These are phyloP conservation scores for Catocala nupta DNA, from an alignment of 2,888 invertebrate genomes.

Conservation along the genomic window DNA sequence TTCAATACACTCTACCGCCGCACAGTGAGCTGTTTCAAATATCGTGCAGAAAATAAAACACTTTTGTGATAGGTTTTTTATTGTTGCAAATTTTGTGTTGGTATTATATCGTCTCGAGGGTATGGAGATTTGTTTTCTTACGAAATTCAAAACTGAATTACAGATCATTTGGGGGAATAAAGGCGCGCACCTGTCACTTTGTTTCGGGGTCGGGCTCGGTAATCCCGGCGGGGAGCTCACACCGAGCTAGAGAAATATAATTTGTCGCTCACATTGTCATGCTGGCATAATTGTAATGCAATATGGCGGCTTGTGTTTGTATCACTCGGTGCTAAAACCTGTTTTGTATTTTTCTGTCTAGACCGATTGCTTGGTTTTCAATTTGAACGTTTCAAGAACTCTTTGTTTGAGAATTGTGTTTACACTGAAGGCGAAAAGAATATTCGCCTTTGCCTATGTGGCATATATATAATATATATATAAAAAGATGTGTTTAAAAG, in stretches of 20 bases:
- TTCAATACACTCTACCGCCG: too few relatives aligned
- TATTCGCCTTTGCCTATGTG: too few relatives aligned
- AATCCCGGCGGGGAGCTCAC: slow-evolving; percentile 50
- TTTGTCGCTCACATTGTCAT: slow-evolving; percentile 65
- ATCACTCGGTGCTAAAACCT: slow-evolving; percentile 2
- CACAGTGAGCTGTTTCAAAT: too few relatives aligned
- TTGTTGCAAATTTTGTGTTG: slow-evolving; percentile 14
- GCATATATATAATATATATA: too few relatives aligned
- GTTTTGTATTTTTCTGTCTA: slow-evolving; percentile 3
- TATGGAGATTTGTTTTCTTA: slow-evolving; percentile 48
- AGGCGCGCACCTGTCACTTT: slow-evolving; percentile 59
- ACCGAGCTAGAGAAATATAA: slow-evolving; percentile 57
- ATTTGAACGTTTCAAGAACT: background rate
- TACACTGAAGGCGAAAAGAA: too few relatives aligned
- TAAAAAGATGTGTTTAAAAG: too few relatives aligned
- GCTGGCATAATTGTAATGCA: slow-evolving; percentile 58
- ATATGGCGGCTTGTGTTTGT: slow-evolving; percentile 25
- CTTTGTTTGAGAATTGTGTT: background rate
- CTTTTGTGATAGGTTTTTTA: slow-evolving; percentile 25
- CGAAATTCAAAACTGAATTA: slow-evolving; percentile 59
- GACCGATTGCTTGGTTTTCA: background rate
- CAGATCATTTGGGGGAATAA: slow-evolving; percentile 55
- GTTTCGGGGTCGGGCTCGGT: slow-evolving; percentile 43
- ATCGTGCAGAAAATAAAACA: slow-evolving; percentile 12
- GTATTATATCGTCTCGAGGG: slow-evolving; percentile 28